Conservation (phyloP, 2,113 vertebrate genomes). For the Bufo gargarizans region DNA sequence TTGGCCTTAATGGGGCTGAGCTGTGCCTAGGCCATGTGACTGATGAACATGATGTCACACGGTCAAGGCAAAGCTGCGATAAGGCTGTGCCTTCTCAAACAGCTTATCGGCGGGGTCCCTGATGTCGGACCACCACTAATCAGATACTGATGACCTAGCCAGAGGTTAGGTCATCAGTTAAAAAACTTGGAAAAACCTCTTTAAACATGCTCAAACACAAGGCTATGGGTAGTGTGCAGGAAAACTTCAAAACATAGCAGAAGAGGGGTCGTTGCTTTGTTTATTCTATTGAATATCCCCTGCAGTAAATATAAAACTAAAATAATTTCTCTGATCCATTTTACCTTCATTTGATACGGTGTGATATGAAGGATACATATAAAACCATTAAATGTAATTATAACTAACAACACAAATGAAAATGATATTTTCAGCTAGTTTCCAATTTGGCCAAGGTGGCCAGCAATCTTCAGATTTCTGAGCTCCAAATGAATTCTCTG, state of each 20-base stretch:
- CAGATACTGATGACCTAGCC: too few relatives aligned
- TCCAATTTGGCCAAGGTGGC: background rate
- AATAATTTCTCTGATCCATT: background rate
- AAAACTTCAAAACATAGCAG: background rate
- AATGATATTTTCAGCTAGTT: background rate
- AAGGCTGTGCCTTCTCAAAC: too few relatives aligned
- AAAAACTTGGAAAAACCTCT: too few relatives aligned
- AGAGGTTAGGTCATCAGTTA: too few relatives aligned
- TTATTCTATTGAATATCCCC: background rate
- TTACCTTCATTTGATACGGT: background rate
- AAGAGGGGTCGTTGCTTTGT: background rate
- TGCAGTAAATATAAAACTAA: background rate
- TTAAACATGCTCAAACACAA: background rate
- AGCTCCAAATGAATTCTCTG: background rate
- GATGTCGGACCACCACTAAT: too few relatives aligned
- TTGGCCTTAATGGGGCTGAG: too few relatives aligned
- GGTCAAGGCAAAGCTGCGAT: too few relatives aligned
- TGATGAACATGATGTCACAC: too few relatives aligned
- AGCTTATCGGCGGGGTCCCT: too few relatives aligned
- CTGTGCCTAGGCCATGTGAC: too few relatives aligned
- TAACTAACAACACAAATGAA: background rate
- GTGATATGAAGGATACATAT: background rate
- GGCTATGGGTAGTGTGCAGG: background rate
- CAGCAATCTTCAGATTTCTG: background rate
- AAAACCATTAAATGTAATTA: background rate